Conservation (phyloP, 2,113 vertebrate species). For the Phalacrocorax pelagicus region DNA sequence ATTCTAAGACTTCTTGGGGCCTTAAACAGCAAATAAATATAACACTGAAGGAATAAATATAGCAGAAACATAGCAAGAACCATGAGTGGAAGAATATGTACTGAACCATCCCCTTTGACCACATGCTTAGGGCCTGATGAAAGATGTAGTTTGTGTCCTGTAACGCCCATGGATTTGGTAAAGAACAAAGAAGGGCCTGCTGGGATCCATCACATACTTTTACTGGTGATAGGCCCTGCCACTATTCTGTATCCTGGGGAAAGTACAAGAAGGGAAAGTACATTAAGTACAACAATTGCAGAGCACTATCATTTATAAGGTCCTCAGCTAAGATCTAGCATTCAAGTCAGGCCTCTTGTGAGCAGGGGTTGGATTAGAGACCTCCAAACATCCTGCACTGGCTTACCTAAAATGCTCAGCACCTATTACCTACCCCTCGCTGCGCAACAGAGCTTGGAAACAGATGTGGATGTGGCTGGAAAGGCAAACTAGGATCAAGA, state of each 20-base stretch:
- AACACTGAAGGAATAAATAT: not conserved
- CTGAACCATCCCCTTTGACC: not conserved
- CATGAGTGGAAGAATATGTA: not conserved
- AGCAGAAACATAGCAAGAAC: not conserved
- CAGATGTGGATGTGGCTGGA: not conserved
- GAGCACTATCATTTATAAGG: rapidly evolving
- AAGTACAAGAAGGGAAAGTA: not conserved
- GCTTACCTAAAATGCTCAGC: not conserved
- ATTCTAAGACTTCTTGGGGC: not conserved
- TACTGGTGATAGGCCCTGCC: not conserved
- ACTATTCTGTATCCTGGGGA: not conserved
- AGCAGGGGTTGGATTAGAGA: not conserved
- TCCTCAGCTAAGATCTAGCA: not conserved
- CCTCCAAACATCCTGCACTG: not conserved
- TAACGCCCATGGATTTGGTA: not conserved
- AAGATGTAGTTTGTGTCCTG: not conserved
- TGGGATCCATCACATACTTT: not conserved
- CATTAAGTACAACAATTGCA: not conserved
- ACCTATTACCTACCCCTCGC: not conserved
- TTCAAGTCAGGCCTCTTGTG: not conserved
- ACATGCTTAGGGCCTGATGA: not conserved
- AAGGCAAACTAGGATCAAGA: not conserved
- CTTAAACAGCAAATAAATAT: not conserved
- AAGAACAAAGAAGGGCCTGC: not conserved
- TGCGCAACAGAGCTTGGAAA: not conserved